These are phyloP conservation scores for Porphyrio hochstetteri DNA, from an alignment of 2,113 vertebrate genomes.

Conservation along the genomic window DNA sequence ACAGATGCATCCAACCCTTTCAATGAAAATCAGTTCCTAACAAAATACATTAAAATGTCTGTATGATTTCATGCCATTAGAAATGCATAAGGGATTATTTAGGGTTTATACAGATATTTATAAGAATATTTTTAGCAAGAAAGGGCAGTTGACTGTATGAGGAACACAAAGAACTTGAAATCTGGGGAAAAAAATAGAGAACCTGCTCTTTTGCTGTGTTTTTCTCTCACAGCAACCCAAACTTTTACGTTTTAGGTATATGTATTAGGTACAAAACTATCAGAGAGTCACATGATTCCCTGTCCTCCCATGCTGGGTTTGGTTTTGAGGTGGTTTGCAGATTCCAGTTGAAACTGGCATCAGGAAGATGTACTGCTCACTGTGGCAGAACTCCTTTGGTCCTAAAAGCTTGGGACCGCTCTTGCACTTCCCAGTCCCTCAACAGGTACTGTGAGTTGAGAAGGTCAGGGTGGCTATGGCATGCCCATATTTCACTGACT, in stretches of 20 bases:
- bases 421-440: background rate
- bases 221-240: background rate
- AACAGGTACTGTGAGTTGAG: background rate
- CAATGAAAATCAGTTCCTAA: background rate
- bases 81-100: background rate
- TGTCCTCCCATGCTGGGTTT: background rate
- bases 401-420: background rate
- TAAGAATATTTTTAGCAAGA: background rate
- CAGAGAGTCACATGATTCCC: background rate
- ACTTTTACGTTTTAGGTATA: background rate
- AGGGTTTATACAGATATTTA: background rate
- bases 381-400: background rate
- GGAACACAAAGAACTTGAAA: background rate
- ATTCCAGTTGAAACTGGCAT: background rate
- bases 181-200: background rate
- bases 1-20: background rate
- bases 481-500: background rate
- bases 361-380: background rate
- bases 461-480: background rate
- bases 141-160: background rate
- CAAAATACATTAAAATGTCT: background rate
- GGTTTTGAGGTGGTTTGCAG: background rate
- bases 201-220: background rate
- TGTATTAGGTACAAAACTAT: background rate
- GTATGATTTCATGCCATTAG: background rate